A percentile compares a stretch with the other conserved stretches of the same genome.
Conservation (phyloP, 2,113 vertebrate genomes). For the Corydoras sp. region DNA sequence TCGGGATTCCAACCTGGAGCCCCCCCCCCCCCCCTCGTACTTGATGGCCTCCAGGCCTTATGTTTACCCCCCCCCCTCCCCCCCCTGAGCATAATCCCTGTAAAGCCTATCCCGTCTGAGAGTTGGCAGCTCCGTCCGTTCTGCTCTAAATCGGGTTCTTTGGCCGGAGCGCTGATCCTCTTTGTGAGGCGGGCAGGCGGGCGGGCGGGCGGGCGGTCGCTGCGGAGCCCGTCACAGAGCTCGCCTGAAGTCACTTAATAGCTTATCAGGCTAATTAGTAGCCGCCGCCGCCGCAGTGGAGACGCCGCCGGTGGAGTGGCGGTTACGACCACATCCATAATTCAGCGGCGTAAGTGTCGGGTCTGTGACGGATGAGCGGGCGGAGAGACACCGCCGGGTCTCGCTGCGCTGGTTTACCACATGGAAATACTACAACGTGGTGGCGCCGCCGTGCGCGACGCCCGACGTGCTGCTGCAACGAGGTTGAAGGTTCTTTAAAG, state of each 20-base stretch:
- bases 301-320: too few relatives aligned
- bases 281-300: background rate
- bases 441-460: too few relatives aligned
- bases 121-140: constrained; percentile 19
- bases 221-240: constrained; percentile 17
- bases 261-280: constrained; percentile 7
- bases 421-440: too few relatives aligned
- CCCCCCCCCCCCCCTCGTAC: constrained; percentile 1
- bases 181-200: constrained; percentile 6
- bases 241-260: constrained; percentile 23
- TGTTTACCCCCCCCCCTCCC: constrained; percentile 47
- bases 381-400: too few relatives aligned
- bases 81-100: constrained; percentile 26
- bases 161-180: constrained; percentile 23
- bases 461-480: too few relatives aligned
- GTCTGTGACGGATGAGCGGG: too few relatives aligned
- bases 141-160: constrained; percentile 5
- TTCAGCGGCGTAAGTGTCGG: too few relatives aligned
- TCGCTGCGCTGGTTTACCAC: too few relatives aligned
- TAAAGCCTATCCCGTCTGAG: constrained; percentile 24
- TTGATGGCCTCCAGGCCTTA: constrained; percentile 56
- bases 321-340: too few relatives aligned
- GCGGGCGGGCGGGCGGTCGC: background rate
- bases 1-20: too few relatives aligned
- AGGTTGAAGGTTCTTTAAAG: too few relatives aligned